Evolutionary conservation across 1,140 invertebrate species (phyloP), one percentile per base, ranked within the genome.

Genomic region (Centruroides sculpturatus): DNA sequence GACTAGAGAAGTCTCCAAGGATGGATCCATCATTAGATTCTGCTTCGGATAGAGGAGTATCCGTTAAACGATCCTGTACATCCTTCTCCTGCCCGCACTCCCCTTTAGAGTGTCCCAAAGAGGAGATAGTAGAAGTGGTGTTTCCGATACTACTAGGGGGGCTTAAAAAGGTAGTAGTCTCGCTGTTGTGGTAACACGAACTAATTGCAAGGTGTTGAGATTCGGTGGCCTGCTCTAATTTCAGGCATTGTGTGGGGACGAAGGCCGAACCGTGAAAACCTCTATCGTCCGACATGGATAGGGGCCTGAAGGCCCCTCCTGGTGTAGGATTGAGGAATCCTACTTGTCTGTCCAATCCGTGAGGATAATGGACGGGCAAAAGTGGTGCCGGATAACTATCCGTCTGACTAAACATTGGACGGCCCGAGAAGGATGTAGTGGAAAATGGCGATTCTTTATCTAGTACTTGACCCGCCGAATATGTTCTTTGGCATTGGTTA

Each of bases 371-470:
- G 3, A 59, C 57, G 10, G 57, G 56, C 6, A 57, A 41, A 6
- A 59, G 55, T 4, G 61, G 61, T 4, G 46, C 54, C 3, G 53
- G 34, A 34, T 64, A 60, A 12, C 55, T 53, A 10, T 60, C 57
- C 46, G 59, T 56, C 57, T 60, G 56, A 11, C 57, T 57, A 9
- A 64, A 63, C 3, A 59, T 48, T 49, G 75, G 85, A 83, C 69
- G 83, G 82, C 76, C 83, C 78, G 77, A 84, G 82, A 76, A 85
- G 82, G 77, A 82, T 77, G 68, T 85, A 76, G 41, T 59, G 13
- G 62, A 41, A 46, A 59, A 59, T 10, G 57, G 57, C 9, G 35
- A n/a, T 9, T 12, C 47, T 11, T 9, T 35, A 6, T 23, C 48
- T 46, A 56, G 47, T 9, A 57, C n/a, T 12, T 13, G 51, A 7